These are phyloP conservation scores for Drosophila melanica DNA, from an alignment of 1,140 invertebrate species.

Conservation along the genomic window DNA sequence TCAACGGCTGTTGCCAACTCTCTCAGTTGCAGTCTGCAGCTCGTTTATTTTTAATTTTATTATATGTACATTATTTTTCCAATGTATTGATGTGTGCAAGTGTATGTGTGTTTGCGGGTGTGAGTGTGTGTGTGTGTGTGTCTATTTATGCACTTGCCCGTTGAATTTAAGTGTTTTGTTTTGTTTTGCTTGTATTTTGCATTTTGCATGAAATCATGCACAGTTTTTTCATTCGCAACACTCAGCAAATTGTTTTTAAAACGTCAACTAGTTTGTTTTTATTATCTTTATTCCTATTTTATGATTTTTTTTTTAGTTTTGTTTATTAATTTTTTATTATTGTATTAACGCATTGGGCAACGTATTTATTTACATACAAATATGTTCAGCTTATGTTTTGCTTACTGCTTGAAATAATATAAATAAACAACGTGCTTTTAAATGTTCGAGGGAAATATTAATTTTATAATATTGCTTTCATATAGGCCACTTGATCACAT, in stretches of 20 bases:
- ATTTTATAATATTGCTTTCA: constrained; percentile 25
- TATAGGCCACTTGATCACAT: not conserved
- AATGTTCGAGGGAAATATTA: constrained; percentile 35
- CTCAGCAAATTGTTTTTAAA: constrained; percentile 74
- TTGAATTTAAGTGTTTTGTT: constrained; percentile 72
- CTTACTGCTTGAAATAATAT: constrained; percentile 72
- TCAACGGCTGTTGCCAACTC: constrained; percentile 41
- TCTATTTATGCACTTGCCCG: constrained; percentile 73
- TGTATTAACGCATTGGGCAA: constrained; percentile 43
- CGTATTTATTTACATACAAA: constrained; percentile 65
- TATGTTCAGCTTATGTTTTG: constrained; percentile 67
- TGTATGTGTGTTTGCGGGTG: constrained; percentile 3
- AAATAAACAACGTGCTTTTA: constrained; percentile 57
- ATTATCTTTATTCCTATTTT: constrained; percentile 15
- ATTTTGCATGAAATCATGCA: constrained; percentile 57
- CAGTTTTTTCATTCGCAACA: constrained; percentile 38
- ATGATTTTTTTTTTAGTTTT: constrained; percentile 42
- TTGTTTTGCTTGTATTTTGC: constrained; percentile 61
- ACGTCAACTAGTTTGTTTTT: constrained; percentile 49
- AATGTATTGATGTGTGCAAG: constrained; percentile 33
- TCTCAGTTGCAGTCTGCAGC: constrained; percentile 20
- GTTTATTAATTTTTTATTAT: constrained; percentile 33
- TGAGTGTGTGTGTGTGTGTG: constrained; percentile 22
- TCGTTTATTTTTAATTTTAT: constrained; percentile 76
- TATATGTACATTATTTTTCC: constrained; percentile 66